Conservation (phyloP, 2,797 vertebrate species). For the Limnodromus scolopaceus region DNA sequence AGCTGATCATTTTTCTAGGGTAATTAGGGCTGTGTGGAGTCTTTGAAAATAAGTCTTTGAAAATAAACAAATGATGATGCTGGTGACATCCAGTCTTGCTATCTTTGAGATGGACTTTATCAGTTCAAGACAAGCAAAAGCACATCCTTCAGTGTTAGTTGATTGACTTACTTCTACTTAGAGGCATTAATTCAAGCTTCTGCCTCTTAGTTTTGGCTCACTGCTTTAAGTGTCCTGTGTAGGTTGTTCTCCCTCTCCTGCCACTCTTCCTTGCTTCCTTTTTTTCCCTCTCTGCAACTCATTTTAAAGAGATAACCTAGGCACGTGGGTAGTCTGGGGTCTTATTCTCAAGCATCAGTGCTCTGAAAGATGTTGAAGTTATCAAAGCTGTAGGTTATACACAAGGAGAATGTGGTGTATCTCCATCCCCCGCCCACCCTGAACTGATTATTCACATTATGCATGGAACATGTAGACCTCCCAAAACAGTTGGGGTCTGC, state of each 20-base stretch:
- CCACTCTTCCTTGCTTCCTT: background rate
- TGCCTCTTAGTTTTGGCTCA: background rate
- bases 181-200: background rate
- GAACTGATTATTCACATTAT: background rate
- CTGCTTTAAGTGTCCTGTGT: background rate
- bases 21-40: background rate
- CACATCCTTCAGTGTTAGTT: background rate
- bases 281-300: background rate
- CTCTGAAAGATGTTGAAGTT: background rate
- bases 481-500: rapidly evolving
- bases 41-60: background rate
- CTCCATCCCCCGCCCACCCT: background rate
- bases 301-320: background rate
- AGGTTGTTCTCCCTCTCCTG: background rate
- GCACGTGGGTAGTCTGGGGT: rapidly evolving
- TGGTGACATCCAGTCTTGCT: background rate
- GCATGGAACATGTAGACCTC: background rate
- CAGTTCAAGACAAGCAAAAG: background rate
- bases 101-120: background rate
- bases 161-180: background rate
- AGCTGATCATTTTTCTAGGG: background rate
- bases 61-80: background rate
- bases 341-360: background rate
- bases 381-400: background rate
- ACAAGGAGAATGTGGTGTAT: background rate